Conservation (phyloP, 2,797 vertebrate genomes). For the Macrochelys suwanniensis region DNA sequence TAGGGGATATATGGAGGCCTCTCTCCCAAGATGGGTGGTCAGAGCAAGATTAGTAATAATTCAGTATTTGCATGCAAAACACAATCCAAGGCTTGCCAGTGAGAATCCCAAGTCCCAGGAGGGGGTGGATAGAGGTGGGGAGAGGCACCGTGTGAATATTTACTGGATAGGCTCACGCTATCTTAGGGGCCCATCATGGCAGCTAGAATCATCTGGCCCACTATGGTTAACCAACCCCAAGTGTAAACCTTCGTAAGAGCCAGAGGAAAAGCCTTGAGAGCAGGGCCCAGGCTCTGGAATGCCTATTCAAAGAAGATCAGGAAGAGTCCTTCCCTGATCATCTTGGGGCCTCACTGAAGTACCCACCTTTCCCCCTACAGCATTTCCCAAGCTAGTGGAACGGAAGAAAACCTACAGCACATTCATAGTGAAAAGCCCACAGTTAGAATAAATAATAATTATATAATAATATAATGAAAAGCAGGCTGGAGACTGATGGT, state of each 20-base stretch:
- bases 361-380: neutral
- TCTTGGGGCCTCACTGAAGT: rapidly evolving
- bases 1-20: neutral
- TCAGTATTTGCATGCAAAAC: neutral
- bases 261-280: neutral
- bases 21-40: neutral
- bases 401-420: neutral
- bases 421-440: neutral
- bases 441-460: neutral
- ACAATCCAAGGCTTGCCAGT: neutral
- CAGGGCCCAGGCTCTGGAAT: neutral
- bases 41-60: neutral
- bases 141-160: neutral
- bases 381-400: neutral
- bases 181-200: neutral
- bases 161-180: neutral
- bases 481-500: neutral
- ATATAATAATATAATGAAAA: neutral
- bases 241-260: neutral
- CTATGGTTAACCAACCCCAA: neutral
- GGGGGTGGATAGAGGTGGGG: neutral
- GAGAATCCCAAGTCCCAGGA: neutral
- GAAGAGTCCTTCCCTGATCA: neutral
- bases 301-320: neutral
- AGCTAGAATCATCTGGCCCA: neutral